Percentiles rank a stretch among this genome's conserved stretches.
Evolutionary conservation across 2,113 vertebrate species (phyloP).

Genomic region (Nematolebias whitei): DNA sequence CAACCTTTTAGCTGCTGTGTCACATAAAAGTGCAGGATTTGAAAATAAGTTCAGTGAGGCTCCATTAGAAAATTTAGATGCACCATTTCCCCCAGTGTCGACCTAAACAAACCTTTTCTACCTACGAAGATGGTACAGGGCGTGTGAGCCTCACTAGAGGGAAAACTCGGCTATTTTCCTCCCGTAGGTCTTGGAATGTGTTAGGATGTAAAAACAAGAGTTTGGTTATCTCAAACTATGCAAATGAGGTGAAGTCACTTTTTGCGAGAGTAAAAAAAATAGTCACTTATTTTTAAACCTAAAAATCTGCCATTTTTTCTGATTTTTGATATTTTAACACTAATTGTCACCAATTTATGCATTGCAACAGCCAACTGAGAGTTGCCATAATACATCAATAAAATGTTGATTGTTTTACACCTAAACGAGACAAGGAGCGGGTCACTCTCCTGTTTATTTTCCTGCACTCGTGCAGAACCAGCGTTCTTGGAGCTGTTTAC

Average conservation of each 20-base stretch:
- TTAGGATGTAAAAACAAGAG: conserved; percentile 35
- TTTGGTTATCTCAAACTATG: conserved; percentile 17
- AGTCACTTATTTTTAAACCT: too few relatives aligned
- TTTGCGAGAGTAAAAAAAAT: too few relatives aligned
- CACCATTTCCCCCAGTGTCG: neutral
- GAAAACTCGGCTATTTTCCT: neutral
- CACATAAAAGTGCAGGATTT: conserved; percentile 25
- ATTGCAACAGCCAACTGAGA: conserved; percentile 17
- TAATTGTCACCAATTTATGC: neutral
- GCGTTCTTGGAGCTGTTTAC: conserved; percentile 65
- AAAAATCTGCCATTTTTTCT: too few relatives aligned
- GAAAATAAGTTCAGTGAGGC: conserved; percentile 15
- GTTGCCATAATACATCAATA: conserved; percentile 43
- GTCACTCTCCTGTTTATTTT: conserved; percentile 36
- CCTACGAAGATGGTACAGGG: conserved; percentile 13
- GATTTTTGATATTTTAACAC: neutral
- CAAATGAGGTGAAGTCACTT: too few relatives aligned
- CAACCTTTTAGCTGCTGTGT: conserved; percentile 3
- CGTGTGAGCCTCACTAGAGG: neutral
- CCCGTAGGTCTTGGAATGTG: neutral
- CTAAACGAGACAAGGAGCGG: conserved; percentile 31
- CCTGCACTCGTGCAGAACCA: conserved; percentile 37
- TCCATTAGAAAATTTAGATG: conserved; percentile 17
- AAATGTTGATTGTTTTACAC: neutral
- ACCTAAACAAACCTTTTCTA: conserved; percentile 23